Base-by-base conservation (phyloP, 1,140 invertebrate genomes). In the Pristionchus pacificus region DNA sequence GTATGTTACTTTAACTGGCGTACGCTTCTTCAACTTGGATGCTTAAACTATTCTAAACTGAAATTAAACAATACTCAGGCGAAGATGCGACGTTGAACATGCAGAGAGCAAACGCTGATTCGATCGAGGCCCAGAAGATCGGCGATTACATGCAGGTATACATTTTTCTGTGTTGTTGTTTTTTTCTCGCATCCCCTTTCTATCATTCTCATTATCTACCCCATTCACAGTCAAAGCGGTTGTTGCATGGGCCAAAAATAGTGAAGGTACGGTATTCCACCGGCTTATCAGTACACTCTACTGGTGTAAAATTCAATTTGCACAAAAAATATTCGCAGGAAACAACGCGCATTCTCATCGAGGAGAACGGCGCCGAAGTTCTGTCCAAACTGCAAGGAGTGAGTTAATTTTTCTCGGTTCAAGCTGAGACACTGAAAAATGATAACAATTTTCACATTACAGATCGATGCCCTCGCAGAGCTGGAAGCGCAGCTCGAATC, bases 301-400 rank as follows among this genome's bases (percentile, higher is more conserved):
- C n/a, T n/a, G n/a, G n/a, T n/a, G n/a, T n/a, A n/a, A n/a, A n/a
- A n/a, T n/a, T n/a, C n/a, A n/a, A n/a, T n/a, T n/a, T n/a, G n/a
- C n/a, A 49, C 6, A 49, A 49, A 6, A 19, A 49, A 49, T 49
- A 19, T 24, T 10, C 24, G 6, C 60, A 60, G n/a, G 24, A 27
- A 25, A 13, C 60, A 6, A 27, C 29, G 6, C 68, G 61, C 32
- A 27, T 72, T n/a, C 30, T 72, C 25, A 32, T 72, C 0, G n/a
- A 59, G 25, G 65, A 72, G 58, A 65, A 72, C 33, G 70, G 70
- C 19, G 58, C 57, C 0, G 57, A 55, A 2, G 66, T 72, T 25
- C 31, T 72, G 1, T 10, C 24, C n/a, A 28, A 66, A 13, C 27
- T 64, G 1, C 55, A 66, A 65, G 6, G 27, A 57, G 63, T 72